A percentile compares a stretch with the other conserved stretches of the same genome.
These are phyloP conservation scores for Drosophila parabipectinata DNA, from an alignment of 1,140 invertebrate species.

Conservation along the genomic window DNA sequence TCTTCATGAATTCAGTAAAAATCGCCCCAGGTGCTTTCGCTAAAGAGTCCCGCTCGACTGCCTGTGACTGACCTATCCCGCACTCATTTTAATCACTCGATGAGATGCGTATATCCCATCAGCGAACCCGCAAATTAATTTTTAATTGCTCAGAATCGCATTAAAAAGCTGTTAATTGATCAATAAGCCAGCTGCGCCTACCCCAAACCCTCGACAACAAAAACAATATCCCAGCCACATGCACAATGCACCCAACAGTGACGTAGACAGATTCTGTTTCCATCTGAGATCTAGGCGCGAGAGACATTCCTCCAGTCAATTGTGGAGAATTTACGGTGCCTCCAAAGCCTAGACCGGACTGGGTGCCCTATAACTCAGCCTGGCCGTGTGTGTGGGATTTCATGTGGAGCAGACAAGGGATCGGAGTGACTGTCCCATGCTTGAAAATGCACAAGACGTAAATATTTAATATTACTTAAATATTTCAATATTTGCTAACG, in stretches of 20 bases:
- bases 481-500: too few species aligned
- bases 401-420: constrained; percentile 41
- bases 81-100: constrained; percentile 19
- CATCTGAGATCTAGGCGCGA: constrained; percentile 5
- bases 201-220: background rate
- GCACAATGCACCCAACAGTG: constrained; percentile 34
- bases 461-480: background rate
- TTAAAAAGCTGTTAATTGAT: constrained; percentile 54
- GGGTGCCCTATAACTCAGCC: constrained; percentile 51
- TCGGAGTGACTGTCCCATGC: constrained; percentile 40
- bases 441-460: background rate
- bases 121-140: constrained; percentile 29
- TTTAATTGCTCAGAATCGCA: constrained; percentile 41
- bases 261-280: constrained; percentile 24
- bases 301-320: constrained; percentile 61
- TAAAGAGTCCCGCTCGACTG: constrained; percentile 10
- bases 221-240: background rate
- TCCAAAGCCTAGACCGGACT: constrained; percentile 27
- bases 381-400: constrained; percentile 64
- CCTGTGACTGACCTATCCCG: constrained; percentile 50
- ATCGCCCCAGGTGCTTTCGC: constrained; percentile 14
- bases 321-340: constrained; percentile 67
- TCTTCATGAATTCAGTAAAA: too few species aligned
- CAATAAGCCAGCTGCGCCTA: constrained; percentile 30
- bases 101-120: constrained; percentile 17